Conservation (phyloP, 2,113 vertebrate genomes). For the Capra hircus region DNA sequence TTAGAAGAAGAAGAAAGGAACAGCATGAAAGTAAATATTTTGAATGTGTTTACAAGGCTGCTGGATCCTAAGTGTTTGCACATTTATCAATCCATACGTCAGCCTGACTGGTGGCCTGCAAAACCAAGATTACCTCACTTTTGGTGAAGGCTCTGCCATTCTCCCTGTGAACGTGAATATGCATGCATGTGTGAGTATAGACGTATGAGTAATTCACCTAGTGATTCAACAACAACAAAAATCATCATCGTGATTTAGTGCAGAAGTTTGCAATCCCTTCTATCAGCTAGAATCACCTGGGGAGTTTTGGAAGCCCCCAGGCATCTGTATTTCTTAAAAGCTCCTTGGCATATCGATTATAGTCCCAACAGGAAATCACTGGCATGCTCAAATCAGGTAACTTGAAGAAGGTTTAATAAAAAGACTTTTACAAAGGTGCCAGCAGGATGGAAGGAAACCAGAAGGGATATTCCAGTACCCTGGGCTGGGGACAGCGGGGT, state of each 20-base stretch:
- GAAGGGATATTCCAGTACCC: neutral
- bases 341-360: neutral
- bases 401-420: constrained; percentile 17
- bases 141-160: neutral
- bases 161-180: neutral
- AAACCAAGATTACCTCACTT: neutral
- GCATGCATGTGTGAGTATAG: neutral
- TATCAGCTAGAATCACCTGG: neutral
- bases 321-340: neutral
- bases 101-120: neutral
- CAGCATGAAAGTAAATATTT: constrained; percentile 58
- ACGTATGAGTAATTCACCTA: neutral
- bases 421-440: neutral
- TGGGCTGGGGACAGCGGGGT: neutral
- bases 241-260: neutral
- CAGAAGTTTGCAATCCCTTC: neutral
- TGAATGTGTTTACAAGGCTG: constrained; percentile 44
- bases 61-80: constrained; percentile 26
- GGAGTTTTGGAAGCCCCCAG: neutral
- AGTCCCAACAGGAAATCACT: neutral
- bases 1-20: constrained; percentile 58
- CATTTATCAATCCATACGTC: neutral
- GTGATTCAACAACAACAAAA: neutral
- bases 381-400: neutral
- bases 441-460: neutral